These are phyloP conservation scores for Cariama cristata DNA, from an alignment of 2,113 vertebrate genomes.

Conservation along the genomic window DNA sequence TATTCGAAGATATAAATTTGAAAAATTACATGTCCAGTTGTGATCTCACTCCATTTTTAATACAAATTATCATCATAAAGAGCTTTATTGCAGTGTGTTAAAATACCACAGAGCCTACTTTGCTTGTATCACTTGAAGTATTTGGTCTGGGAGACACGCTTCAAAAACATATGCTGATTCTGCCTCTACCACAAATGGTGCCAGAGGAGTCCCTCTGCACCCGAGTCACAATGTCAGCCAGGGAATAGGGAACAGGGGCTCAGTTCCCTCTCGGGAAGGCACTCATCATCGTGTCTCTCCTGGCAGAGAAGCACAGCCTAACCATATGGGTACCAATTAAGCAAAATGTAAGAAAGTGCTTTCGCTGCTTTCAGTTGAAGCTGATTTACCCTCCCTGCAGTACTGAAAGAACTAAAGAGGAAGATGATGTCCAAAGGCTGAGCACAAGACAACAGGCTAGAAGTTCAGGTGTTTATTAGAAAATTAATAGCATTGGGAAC, in stretches of 20 bases:
- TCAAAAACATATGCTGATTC: neutral
- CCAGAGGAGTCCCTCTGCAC: neutral
- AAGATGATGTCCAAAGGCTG: neutral
- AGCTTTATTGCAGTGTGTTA: neutral
- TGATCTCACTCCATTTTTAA: neutral
- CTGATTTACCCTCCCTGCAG: neutral
- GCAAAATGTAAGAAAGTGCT: neutral
- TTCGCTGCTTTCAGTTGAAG: neutral
- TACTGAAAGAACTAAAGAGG: neutral
- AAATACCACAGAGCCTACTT: neutral
- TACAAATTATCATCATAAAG: neutral
- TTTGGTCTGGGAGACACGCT: neutral
- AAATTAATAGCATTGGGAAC: neutral
- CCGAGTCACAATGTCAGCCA: neutral
- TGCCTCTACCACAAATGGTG: neutral
- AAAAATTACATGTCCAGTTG: neutral
- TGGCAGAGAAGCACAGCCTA: neutral
- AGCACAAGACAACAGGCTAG: neutral
- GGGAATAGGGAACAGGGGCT: neutral
- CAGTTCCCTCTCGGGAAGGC: neutral
- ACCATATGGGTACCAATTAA: constrained; percentile 15
- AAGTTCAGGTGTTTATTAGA: neutral
- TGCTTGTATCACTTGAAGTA: neutral
- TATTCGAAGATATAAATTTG: neutral
- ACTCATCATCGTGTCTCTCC: neutral